Evolutionary conservation across 2,797 vertebrate genomes (phyloP).

Genomic region (Acomys russatus): DNA sequence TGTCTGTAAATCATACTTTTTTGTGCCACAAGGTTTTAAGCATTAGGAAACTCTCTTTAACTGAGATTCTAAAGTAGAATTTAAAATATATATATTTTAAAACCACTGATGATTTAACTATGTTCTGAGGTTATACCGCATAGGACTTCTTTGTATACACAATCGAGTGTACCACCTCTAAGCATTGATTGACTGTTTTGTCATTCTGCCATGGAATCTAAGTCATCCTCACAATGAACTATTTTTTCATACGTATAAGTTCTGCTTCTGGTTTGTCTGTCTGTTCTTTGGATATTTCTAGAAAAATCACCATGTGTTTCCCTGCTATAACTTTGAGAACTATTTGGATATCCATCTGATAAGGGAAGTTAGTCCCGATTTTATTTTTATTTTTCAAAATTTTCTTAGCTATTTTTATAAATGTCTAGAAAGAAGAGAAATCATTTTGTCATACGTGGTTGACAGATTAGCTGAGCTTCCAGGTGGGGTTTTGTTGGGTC

Average conservation of each 20-base stretch:
- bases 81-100: neutral
- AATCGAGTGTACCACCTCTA: neutral
- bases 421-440: neutral
- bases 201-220: conserved; percentile 22
- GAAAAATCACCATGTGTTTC: neutral
- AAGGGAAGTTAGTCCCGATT: neutral
- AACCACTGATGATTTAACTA: neutral
- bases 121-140: neutral
- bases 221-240: neutral
- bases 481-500: neutral
- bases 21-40: neutral
- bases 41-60: neutral
- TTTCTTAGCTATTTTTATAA: neutral
- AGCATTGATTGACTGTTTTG: neutral
- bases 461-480: neutral
- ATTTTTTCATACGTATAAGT: neutral
- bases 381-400: neutral
- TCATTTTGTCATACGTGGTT: neutral
- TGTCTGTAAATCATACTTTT: neutral
- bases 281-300: neutral
- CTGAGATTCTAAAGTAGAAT: neutral
- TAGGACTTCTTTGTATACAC: neutral
- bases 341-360: neutral
- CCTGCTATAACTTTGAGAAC: neutral
- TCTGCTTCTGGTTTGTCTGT: neutral